These are phyloP conservation scores for Mya arenaria DNA, from an alignment of 1,140 invertebrate species.

Conservation along the genomic window DNA sequence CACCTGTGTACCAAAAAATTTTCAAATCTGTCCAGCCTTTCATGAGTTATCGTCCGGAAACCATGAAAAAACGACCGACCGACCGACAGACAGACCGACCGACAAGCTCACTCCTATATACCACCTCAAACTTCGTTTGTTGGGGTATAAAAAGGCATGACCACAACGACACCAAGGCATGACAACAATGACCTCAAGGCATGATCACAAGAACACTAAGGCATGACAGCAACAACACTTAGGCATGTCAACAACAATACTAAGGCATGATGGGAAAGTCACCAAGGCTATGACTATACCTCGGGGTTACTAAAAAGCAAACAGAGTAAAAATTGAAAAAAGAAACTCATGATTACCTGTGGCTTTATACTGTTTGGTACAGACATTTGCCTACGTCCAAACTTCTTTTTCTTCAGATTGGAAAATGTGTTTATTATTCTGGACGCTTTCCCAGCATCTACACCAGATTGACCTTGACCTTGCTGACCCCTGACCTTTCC, in stretches of 20 bases:
- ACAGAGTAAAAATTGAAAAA: neutral
- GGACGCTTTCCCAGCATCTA: neutral
- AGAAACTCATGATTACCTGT: neutral
- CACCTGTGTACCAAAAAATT: too few species aligned
- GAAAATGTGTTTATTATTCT: neutral
- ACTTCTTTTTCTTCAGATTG: slow-evolving; percentile 18
- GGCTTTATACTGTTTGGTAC: neutral
- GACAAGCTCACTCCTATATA: too few species aligned
- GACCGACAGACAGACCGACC: too few species aligned
- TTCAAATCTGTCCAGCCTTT: too few species aligned
- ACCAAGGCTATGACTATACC: neutral
- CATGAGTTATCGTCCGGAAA: too few species aligned
- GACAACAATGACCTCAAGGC: too few species aligned
- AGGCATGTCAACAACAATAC: neutral
- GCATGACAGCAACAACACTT: neutral
- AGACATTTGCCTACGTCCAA: slow-evolving; percentile 9
- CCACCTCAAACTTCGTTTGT: too few species aligned
- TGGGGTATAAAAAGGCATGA: too few species aligned
- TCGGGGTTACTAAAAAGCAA: neutral
- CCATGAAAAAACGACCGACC: too few species aligned
- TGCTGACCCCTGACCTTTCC: neutral
- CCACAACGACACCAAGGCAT: too few species aligned
- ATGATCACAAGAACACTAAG: neutral
- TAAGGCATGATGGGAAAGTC: neutral
- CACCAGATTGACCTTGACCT: neutral